A percentile compares a stretch with the other conserved stretches of the same genome.
These are phyloP conservation scores for Troglohyphantes excavatus DNA, from an alignment of 2,888 invertebrate species.

Conservation along the genomic window DNA sequence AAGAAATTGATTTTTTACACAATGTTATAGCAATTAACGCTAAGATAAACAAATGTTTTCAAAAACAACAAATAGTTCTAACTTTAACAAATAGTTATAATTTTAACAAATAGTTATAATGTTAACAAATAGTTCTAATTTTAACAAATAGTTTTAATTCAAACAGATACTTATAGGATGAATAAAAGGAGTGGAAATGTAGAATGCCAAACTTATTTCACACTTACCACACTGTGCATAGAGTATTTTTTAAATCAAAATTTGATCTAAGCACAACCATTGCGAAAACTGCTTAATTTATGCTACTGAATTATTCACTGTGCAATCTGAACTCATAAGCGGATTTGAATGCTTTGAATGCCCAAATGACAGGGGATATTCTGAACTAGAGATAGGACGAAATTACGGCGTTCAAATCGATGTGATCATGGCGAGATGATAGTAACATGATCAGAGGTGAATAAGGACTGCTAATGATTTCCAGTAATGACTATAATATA, in stretches of 20 bases:
- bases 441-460: neutral
- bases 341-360: neutral
- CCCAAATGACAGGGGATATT: neutral
- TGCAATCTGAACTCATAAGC: conserved; percentile 1
- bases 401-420: conserved; percentile 30
- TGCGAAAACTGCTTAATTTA: neutral
- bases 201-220: no score
- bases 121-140: no score
- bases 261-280: neutral
- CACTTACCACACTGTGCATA: no score
- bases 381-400: neutral
- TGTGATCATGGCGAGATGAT: neutral
- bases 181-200: no score
- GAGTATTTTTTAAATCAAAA: neutral
- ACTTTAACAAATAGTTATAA: no score
- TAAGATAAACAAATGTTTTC: no score
- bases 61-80: no score
- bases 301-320: neutral
- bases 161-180: no score
- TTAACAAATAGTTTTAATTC: no score
- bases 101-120: no score
- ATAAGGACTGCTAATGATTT: conserved; percentile 9
- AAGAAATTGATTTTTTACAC: no score
- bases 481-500: neutral
- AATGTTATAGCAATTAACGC: no score